Conservation (phyloP, 2,113 vertebrate species). For the Cryptomyrus ogoouensis region DNA sequence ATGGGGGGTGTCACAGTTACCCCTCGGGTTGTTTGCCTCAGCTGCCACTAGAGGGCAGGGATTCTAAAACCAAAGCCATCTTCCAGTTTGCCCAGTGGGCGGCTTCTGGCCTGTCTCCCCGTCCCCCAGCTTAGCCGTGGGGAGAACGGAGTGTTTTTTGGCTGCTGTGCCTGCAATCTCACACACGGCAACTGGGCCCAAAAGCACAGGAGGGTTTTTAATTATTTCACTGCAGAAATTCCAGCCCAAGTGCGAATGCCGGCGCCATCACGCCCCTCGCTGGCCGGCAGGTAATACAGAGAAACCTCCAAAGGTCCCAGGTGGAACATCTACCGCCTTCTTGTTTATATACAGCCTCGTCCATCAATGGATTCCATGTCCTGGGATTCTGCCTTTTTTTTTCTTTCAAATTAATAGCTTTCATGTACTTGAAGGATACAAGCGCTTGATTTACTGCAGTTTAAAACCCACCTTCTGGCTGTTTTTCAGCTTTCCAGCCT, state of each 20-base stretch:
- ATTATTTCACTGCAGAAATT: neutral
- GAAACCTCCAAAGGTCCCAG: neutral
- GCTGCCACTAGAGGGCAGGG: neutral
- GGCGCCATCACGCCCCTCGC: neutral
- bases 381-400: constrained; percentile 40
- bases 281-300: neutral
- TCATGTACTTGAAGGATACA: constrained; percentile 7
- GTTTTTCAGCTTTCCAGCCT: constrained; percentile 12
- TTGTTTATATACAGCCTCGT: constrained; percentile 54
- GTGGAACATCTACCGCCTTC: constrained; percentile 1
- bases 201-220: neutral
- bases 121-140: constrained; percentile 16
- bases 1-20: neutral
- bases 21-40: constrained; percentile 5
- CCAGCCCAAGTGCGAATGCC: neutral
- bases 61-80: constrained; percentile 21
- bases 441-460: constrained; percentile 5
- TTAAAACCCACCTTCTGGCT: constrained; percentile 6
- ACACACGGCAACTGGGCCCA: neutral
- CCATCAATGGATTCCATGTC: constrained; percentile 39
- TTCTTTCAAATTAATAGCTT: constrained; percentile 30
- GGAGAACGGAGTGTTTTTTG: neutral
- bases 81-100: constrained; percentile 22
- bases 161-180: neutral
- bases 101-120: constrained; percentile 30